Evolutionary conservation across 2,888 invertebrate species (phyloP).

Genomic region (Pammene fasciana): DNA sequence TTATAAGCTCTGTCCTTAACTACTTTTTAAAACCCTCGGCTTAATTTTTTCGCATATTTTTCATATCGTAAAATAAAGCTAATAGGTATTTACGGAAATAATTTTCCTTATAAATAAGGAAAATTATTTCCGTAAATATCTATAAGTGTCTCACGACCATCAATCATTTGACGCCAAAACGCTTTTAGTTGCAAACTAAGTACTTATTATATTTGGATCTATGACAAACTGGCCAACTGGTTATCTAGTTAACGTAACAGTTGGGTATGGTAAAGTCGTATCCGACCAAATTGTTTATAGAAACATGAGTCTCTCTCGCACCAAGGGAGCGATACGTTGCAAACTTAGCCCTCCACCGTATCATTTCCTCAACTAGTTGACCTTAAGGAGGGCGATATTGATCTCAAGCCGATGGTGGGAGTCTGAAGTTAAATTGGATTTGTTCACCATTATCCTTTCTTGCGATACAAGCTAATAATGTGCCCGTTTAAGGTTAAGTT

Average conservation of each 20-base stretch:
- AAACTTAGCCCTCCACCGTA: slow-evolving; percentile 34
- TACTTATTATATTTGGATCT: slow-evolving; percentile 40
- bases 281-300: not conserved
- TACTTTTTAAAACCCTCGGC: too few relatives aligned
- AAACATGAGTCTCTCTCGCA: slow-evolving; percentile 1
- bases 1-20: too few relatives aligned
- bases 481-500: not conserved
- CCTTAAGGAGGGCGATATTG: slow-evolving; percentile 36
- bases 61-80: too few relatives aligned
- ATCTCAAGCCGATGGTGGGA: slow-evolving; percentile 25
- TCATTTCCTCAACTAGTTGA: slow-evolving; percentile 32
- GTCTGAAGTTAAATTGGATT: slow-evolving; percentile 36
- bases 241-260: slow-evolving; percentile 40
- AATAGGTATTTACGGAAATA: too few relatives aligned
- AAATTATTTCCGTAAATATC: too few relatives aligned
- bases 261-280: slow-evolving; percentile 11
- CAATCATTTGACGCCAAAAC: not conserved
- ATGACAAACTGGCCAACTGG: slow-evolving; percentile 39
- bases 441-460: slow-evolving; percentile 25
- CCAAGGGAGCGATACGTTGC: slow-evolving; percentile 11
- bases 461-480: slow-evolving; percentile 9
- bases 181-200: not conserved
- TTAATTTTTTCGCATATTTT: too few relatives aligned
- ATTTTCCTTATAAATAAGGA: too few relatives aligned
- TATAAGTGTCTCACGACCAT: too few relatives aligned